Base-by-base conservation (phyloP, 53 echinoderm and acorn worm genomes). In the Crossaster papposus region DNA sequence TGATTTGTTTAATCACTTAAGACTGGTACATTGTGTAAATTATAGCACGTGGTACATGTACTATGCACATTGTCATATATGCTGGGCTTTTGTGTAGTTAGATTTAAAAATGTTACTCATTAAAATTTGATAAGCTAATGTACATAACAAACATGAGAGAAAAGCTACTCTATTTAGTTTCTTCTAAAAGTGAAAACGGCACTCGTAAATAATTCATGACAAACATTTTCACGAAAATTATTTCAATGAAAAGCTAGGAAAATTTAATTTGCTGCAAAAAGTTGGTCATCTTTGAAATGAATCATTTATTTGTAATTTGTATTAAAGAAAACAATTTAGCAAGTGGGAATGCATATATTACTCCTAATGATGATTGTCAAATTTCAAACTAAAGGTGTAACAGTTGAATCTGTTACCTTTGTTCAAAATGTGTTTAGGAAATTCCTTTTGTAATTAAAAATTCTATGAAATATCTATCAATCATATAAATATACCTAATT, bases 291-390 rank as follows among this genome's bases (percentile, higher is more conserved):
- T 28, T 68, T 20, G 28, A 68, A 68, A 68, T 3, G 28, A 68
- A 68, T 68, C 68, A 68, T 68, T 68, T 28, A 68, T 68, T 68
- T 68, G 68, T 68, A 68, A 68, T 6, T 68, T n/a, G n/a, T n/a
- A n/a, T 26, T 20, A 68, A 68, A 68, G 30, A 68, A 68, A 68
- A 68, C 3, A 8, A 11, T 26, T 68, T 26, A 44, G 9, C 28
- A 28, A 68, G 28, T 68, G 68, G 68, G 68, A 18, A 26, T 20
- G n/a, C n/a, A n/a, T 68, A 28, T 68, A 68, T 4, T 68, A 68
- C 28, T 28, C 28, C 4, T 68, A 68, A 10, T 23, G 68, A 26
- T 11, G 28, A 68, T 26, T 18, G 11, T 24, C 4, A 68, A 68
- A 68, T 18, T 18, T 68, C 20, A 1, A 68, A 20, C 28, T 26